Base-by-base conservation (phyloP, 2,888 invertebrate species). In the Vannuccia rotundouncinata region DNA sequence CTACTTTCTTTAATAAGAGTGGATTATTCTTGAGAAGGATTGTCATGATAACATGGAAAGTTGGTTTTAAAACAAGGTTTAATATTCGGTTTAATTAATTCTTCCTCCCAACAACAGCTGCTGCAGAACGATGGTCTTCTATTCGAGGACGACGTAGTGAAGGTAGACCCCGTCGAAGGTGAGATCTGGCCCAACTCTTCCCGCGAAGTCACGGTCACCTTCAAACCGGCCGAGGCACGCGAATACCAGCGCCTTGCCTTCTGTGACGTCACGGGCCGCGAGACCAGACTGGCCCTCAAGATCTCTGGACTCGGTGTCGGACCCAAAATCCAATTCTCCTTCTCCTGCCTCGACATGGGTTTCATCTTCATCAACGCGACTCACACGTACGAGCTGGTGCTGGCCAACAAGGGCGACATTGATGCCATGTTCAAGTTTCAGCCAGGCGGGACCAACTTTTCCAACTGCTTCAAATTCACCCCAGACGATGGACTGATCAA, bases 151-250 rank as follows among this genome's bases (percentile, higher is more conserved):
- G 86, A 87, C 80, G 86, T 87, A 13, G 83, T 88, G 31, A 85
- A 84, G 78, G 84, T 88, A 76, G 86, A 88, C 78, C 88, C 88
- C 29, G 82, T 84, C 10, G 87, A 88, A 76, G 88, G 88, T 25
- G 88, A 88, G 74, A 86, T 88, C 31, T 88, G 88, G 88, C 88
- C 88, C 27, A 85, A 88, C 83, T 87, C 87, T 1, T 83, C 84
- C 17, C 83, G 84, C 28, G 87, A 88, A 77, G 84, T 87, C 29
- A 87, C 82, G 60, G 83, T 88, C 17, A 84, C 87, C 60, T 88
- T 88, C 83, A 86, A 85, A 81, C 88, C 88, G 59, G 83, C 84
- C 28, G 85, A 86, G 82, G 87, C 88, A n/a, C 84, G 84, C 74
- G 83, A 83, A n/a, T 88, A 87, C 83, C 84, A 84, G 1, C 82